A percentile compares a stretch with the other conserved stretches of the same genome.
These are phyloP conservation scores for Parapristionchus giblindavisi DNA, from an alignment of 2,888 invertebrate genomes.

Conservation along the genomic window DNA sequence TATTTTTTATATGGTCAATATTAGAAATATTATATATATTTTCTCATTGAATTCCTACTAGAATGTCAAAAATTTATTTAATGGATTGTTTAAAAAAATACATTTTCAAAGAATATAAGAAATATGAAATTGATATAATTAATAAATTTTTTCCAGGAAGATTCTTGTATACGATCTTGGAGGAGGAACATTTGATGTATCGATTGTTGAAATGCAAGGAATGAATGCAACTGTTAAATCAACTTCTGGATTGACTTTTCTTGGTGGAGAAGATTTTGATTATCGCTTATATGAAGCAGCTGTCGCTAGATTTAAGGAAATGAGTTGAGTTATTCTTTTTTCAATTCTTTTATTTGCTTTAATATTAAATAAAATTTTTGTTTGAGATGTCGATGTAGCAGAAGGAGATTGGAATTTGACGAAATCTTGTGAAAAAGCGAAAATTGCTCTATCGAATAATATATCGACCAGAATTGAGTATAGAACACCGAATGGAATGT, in stretches of 20 bases:
- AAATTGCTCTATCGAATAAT: not conserved
- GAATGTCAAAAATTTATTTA: too few species aligned
- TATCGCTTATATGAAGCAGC: slow-evolving; percentile 22
- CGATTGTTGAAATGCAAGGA: slow-evolving; percentile 34
- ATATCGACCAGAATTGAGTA: not conserved
- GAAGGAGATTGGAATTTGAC: not conserved
- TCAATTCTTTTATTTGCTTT: not conserved
- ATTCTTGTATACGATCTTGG: slow-evolving; percentile 36
- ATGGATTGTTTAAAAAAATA: too few species aligned
- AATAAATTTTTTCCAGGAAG: not conserved
- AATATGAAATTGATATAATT: too few species aligned
- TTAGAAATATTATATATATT: too few species aligned
- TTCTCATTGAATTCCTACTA: too few species aligned
- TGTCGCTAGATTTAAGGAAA: not conserved
- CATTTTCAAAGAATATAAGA: too few species aligned
- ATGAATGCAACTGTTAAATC: slow-evolving; percentile 20
- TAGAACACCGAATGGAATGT: not conserved
- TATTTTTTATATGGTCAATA: too few species aligned
- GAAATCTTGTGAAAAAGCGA: slow-evolving; percentile 14
- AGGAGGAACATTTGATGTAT: slow-evolving; percentile 36
- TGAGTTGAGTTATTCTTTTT: not conserved
- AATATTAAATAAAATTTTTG: not conserved
- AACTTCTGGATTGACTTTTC: slow-evolving; percentile 27
- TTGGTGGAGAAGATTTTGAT: slow-evolving; percentile 39
- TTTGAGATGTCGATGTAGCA: not conserved